Base-by-base conservation (phyloP, 2,797 vertebrate species). In the Rousettus madagascariensis region DNA sequence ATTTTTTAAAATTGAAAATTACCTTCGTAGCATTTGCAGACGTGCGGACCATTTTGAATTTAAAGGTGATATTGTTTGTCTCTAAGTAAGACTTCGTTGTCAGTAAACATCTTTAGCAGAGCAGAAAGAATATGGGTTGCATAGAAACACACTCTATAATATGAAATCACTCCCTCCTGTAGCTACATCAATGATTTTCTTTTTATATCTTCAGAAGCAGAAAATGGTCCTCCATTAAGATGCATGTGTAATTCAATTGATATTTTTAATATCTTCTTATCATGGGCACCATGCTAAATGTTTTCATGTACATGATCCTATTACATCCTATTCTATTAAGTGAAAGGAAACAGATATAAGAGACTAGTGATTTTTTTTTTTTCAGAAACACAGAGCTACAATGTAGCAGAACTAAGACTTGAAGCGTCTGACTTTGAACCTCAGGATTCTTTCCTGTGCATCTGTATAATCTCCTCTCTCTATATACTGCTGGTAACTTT, bases 231-330 rank as follows among this genome's bases (percentile, higher is more conserved):
- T 30, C 22, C 2, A 0, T 20, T 57, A 55, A 91, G 36, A 91
- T 16, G 22, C 6, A 8, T 43, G 3, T 66, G 1, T 86, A 49
- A 26, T 66, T 94, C 2, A 0, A 53, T n/a, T 79, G 55, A 24
- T 82, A 46, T 92, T 91, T 95, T 87, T 66, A 57, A 90, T 46
- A 83, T 3, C 19, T 83, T 93, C 68, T 96, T 82, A 68, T 24
- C n/a, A 46, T 24, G 55, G 63, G 2, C 5, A 82, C 11, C 13
- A 41, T 22, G 33, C 8, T 89, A 51, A 87, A 36, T 82, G 38
- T 51, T 78, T 69, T 66, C 43, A 75, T 51, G 36, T 20, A 24
- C 13, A 49, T n/a, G 19, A 71, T 72, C 33, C 90, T 30, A 61
- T 74, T 63, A 43, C 6, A 75, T 79, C 69, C 41, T 65, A 41